A percentile compares a stretch with the other conserved stretches of the same genome.
These are phyloP conservation scores for Pogonus chalceus DNA, from an alignment of 1,140 invertebrate species.

Conservation along the genomic window DNA sequence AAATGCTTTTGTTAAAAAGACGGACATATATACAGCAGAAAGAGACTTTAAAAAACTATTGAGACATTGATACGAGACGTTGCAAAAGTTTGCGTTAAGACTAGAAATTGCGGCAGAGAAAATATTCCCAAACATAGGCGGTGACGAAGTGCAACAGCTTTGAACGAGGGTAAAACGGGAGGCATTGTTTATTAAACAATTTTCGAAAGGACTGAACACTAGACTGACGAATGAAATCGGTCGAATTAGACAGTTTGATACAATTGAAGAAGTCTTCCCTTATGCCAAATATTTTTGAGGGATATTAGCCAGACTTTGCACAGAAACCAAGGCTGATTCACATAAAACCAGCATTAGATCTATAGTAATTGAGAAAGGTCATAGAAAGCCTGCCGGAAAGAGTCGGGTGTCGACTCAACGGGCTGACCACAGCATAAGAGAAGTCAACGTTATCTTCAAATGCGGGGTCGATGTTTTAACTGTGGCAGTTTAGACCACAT, in stretches of 20 bases:
- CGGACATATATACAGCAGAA: background rate
- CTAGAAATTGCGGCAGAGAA: background rate
- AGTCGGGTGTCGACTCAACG: background rate
- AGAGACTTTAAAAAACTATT: background rate
- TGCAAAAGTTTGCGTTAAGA: too few species aligned
- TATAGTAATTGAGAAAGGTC: too few species aligned
- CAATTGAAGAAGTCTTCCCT: background rate
- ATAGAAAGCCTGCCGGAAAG: background rate
- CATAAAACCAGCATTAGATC: background rate
- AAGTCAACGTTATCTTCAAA: background rate
- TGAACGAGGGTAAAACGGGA: background rate
- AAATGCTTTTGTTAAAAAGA: background rate
- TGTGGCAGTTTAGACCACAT: background rate
- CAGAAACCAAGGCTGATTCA: background rate
- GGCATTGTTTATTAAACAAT: background rate
- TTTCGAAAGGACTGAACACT: background rate
- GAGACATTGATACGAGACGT: background rate
- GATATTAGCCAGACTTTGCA: background rate
- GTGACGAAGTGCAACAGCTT: background rate
- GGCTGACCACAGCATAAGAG: too few species aligned
- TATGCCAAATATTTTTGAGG: background rate
- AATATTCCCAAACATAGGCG: background rate
- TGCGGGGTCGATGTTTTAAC: background rate
- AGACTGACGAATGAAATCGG: background rate
- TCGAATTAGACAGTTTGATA: background rate